Base-by-base conservation (phyloP, 1,140 invertebrate genomes). In the Olivierus martensii region DNA sequence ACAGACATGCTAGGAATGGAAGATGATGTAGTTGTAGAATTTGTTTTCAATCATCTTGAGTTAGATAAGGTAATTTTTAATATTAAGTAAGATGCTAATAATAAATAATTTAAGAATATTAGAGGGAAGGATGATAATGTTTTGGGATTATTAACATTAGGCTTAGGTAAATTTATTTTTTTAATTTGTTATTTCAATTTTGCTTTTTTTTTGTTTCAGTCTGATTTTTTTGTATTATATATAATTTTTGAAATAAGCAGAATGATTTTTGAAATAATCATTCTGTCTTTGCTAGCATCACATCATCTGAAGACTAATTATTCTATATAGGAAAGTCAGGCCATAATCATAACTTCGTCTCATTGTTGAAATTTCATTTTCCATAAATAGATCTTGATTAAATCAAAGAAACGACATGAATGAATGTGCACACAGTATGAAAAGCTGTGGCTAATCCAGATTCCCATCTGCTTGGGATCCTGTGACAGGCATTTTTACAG, bases 31-130 rank as follows among this genome's bases (percentile, higher is more conserved):
- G 82, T 99, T 44, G 84, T 95, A 55, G 93, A 98, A 71, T 99
- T 95, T 80, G 90, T 99, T 55, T 93, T 95, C 74, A 97, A 96
- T 72, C 94, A 98, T 73, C 75, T 99, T 21, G 94, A 99, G 71
- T 73, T 64, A 46, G 84, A 88, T 66, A 89, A 88, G 79, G 85
- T 88, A 63, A 63, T 34, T 14, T 35, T 14, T 7, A 28, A 15
- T 10, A 35, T 45, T 52, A 28, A 6, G 28, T 28, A 28, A 36
- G 3, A 14, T 14, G 34, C 15, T 7, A 38, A 38, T 38, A 38
- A 38, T 41, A 41, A 9, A 15, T n/a, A 9, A 15, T 18, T 15
- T 15, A 41, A 11, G 14, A 41, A 41, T 41, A 18, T 18, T 15
- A 41, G 11, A 5, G 39, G 39, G 5, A 41, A 41, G 14, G 12